Percentiles rank a stretch among this genome's conserved stretches.
Conservation (phyloP, 1,140 invertebrate genomes). For the Drosophila persimilis region DNA sequence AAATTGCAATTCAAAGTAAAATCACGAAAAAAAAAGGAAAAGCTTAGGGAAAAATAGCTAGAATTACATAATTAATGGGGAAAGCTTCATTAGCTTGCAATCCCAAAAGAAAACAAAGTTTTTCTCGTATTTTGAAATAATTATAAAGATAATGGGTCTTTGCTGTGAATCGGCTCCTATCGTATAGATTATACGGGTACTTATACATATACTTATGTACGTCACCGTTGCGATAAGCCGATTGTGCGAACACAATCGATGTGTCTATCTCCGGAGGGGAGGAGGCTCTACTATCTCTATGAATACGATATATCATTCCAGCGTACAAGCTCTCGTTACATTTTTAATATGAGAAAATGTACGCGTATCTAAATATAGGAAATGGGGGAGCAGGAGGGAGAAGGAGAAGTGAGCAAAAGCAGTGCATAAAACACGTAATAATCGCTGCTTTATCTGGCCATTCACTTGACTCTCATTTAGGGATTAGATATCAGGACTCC, state of each 20-base stretch:
- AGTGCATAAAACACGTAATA: conserved; percentile 43
- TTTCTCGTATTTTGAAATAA: conserved; percentile 34
- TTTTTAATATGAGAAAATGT: not conserved
- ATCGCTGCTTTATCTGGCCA: conserved; percentile 32
- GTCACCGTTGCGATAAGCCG: conserved; percentile 42
- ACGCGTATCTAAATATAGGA: conserved; percentile 1
- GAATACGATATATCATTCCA: too few species aligned
- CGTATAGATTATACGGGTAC: not conserved
- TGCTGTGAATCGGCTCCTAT: not conserved
- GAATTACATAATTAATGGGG: too few species aligned
- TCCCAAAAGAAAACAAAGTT: too few species aligned
- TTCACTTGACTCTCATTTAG: conserved; percentile 28
- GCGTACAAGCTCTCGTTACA: too few species aligned
- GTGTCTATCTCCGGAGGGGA: too few species aligned
- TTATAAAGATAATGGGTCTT: conserved; percentile 24
- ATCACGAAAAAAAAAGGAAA: not conserved
- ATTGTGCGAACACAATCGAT: too few species aligned
- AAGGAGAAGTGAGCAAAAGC: not conserved
- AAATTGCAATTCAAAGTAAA: conserved; percentile 27
- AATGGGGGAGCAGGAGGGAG: too few species aligned
- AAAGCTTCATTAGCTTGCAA: too few species aligned
- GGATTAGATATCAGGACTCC: conserved; percentile 37
- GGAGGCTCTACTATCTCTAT: too few species aligned
- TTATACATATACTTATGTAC: conserved; percentile 1
- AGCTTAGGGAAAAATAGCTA: too few species aligned